Base-by-base conservation (phyloP, 2,888 invertebrate species). In the Drosophila conformis region DNA sequence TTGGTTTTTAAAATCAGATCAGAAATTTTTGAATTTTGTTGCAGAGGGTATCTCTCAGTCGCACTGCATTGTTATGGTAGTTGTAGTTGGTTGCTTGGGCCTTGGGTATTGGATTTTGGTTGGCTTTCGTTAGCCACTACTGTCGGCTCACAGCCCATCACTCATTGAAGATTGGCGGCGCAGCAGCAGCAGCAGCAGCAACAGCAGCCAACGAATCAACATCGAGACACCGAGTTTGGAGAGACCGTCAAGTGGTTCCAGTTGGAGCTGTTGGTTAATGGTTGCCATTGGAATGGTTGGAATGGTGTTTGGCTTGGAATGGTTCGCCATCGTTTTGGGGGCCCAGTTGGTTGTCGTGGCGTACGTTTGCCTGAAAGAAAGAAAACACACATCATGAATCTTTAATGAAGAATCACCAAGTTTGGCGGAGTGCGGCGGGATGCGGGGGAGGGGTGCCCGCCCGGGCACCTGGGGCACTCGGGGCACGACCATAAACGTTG, bases 361-460 rank as follows among this genome's bases (percentile, higher is more conserved):
- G 77, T 76, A 80, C 78, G 81, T 73, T 77, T 63, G 66, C 52
- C 48, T 77, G 61, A 57, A 42, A 42, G 51, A 68, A 85, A 82
- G 90, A 88, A 85, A 86, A 90, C 78, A 91, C 91, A 91, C 91
- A 83, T 86, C 91, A 91, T 91, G 91, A 91, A 91, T 91, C 91
- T 91, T 91, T 91, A 91, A 91, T 91, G 91, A 91, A 91, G 87
- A 87, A 82, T 86, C 83, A 80, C 82, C 86, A 83, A 71, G 72
- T 81, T 76, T 79, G 77, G 78, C 61, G 62, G 53, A 36, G 61
- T 49, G 60, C 63, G 67, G 60, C 46, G n/a, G n/a, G n/a, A 33
- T 33, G n/a, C 4, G 36, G 54, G 29, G 36, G 7, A 4, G 56
- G 27, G 36, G 13, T n/a, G 56, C 2, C 38, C 25, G 21, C 13